phyloP scores from a whole-genome alignment of 2,797 vertebrate species.

The Brachyrhaphis roseni region DNA sequence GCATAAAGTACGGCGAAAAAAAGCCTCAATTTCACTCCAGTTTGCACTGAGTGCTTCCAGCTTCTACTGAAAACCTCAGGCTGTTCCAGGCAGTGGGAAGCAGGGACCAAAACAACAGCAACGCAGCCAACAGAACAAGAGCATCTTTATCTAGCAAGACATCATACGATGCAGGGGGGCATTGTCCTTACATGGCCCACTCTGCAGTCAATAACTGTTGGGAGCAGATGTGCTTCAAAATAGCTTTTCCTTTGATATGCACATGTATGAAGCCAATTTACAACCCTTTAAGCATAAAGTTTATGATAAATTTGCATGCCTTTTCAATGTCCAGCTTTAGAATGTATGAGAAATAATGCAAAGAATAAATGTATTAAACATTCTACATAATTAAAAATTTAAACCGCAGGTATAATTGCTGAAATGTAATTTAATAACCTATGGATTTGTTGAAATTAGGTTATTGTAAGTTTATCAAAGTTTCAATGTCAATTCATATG shows the following conservation, averaged over 20 bases:
- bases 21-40: background rate
- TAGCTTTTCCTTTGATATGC: background rate
- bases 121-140: constrained; percentile 37
- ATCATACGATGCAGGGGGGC: constrained; percentile 16
- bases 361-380: background rate
- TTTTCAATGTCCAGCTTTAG: background rate
- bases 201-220: background rate
- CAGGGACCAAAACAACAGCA: background rate
- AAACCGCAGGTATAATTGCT: background rate
- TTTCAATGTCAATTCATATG: background rate
- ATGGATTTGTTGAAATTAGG: background rate
- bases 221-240: background rate
- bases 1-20: background rate
- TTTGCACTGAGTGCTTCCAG: constrained; percentile 19
- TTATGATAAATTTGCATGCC: background rate
- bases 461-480: background rate
- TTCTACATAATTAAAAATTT: background rate
- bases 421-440: background rate
- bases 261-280: background rate
- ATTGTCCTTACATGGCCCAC: background rate
- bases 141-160: constrained; percentile 11
- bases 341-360: background rate
- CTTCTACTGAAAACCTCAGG: constrained; percentile 31
- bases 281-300: background rate
- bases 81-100: constrained; percentile 9